Evolutionary conservation across 1,140 invertebrate species (phyloP), one percentile per base, ranked within the genome.

Genomic region (Micrasema minimum): DNA sequence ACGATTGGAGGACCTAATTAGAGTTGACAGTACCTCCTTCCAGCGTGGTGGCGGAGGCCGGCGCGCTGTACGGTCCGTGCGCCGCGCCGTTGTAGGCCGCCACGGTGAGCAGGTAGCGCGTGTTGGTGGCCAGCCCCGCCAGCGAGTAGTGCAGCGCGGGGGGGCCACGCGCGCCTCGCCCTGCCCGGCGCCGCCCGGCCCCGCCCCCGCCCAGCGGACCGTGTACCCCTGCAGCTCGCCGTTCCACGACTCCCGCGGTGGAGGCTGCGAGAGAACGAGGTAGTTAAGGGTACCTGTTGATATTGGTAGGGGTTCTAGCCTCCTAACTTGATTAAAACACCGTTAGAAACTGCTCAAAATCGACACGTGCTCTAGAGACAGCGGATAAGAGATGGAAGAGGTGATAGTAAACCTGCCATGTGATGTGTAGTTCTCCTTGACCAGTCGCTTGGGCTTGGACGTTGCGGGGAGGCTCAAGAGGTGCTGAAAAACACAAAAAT

Each of bases 11-110:
- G n/a, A n/a, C n/a, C n/a, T n/a, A n/a, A n/a, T n/a, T n/a, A n/a
- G n/a, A n/a, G n/a, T n/a, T n/a, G n/a, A n/a, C n/a, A 12, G 82
- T 82, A 94, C 92, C 92, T 85, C 94, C 94, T 87, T 96, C 95
- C 70, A 93, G 88, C 14, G 95, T 96, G 18, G 92, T 90, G 5
- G 92, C 92, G 57, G 90, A 88, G 31, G 92, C 86, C 18, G 91
- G 88, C 0, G 88, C 80, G 14, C 93, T 93, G 23, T 89, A 87
- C 2, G 95, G 95, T 18, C 95, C 95, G n/a, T 90, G 89, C 0
- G 94, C 95, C 55, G 94, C 91, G 69, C 90, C 90, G 78, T 97
- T 98, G 78, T 95, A 95, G 0, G 95, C 94, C 79, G 92, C 89
- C 2, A 97, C 91, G 37, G 90, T 89, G 48, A 96, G 89, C 68